A percentile compares a stretch with the other conserved stretches of the same genome.
phyloP scores from a whole-genome alignment of 2,113 vertebrate genomes.

The Corvus hawaiiensis region DNA sequence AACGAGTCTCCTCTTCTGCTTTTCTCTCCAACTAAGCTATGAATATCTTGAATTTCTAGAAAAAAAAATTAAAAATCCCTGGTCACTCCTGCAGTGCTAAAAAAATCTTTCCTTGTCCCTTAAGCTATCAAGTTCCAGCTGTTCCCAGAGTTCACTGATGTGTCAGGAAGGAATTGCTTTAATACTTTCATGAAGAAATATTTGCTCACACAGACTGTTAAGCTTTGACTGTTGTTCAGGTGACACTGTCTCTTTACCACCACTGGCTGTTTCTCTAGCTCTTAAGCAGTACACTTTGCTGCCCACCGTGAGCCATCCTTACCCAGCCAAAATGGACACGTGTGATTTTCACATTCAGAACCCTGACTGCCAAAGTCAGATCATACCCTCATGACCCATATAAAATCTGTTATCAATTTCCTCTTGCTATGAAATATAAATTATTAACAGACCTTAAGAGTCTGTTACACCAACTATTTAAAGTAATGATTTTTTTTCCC shows the following conservation, averaged over 20 bases:
- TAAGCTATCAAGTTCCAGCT: conserved; percentile 19
- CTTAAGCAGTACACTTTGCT: neutral
- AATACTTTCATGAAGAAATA: neutral
- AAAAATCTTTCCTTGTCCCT: conserved; percentile 22
- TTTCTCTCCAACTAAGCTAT: neutral
- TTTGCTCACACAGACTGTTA: neutral
- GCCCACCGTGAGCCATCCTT: neutral
- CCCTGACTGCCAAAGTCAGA: neutral
- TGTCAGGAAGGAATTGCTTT: conserved; percentile 16
- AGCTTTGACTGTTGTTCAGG: neutral
- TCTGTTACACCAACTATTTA: neutral
- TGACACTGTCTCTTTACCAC: neutral
- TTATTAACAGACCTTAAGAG: neutral
- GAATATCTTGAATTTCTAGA: neutral
- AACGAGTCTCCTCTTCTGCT: neutral
- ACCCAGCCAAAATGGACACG: neutral
- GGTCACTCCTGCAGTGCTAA: neutral
- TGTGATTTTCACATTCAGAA: neutral
- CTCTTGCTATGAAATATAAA: neutral
- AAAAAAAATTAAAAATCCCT: neutral
- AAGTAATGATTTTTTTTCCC: neutral
- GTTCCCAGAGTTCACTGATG: neutral
- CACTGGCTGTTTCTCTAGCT: neutral
- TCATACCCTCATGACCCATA: neutral
- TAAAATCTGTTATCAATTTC: conserved; percentile 21